These are phyloP conservation scores for Masticophis lateralis DNA, from an alignment of 2,797 vertebrate genomes.

Conservation along the genomic window DNA sequence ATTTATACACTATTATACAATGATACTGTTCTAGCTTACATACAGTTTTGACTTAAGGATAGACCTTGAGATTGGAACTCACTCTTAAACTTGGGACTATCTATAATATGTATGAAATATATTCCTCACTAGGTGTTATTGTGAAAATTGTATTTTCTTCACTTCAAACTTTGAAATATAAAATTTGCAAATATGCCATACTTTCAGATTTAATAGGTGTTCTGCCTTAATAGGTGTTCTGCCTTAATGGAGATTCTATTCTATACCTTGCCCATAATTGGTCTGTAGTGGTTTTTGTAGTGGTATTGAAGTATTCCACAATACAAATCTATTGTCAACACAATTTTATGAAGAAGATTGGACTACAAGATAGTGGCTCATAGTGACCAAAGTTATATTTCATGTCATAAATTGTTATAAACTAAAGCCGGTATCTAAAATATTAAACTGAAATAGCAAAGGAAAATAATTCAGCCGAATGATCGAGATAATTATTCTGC, in stretches of 20 bases:
- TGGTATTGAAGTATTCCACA: background rate
- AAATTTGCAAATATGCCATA: background rate
- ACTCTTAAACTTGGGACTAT: background rate
- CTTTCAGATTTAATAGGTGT: background rate
- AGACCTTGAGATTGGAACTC: background rate
- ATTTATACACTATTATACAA: background rate
- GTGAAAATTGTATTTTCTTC: background rate
- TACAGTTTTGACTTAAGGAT: background rate
- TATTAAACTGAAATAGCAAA: background rate
- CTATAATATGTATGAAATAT: background rate
- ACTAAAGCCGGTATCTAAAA: background rate
- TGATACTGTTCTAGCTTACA: background rate
- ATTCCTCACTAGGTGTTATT: background rate
- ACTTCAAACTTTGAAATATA: background rate
- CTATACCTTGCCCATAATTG: background rate
- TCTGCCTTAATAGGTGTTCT: background rate
- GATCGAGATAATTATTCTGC: background rate
- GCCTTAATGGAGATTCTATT: too few species aligned
- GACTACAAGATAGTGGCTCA: background rate
- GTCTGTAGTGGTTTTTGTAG: background rate
- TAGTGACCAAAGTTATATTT: background rate
- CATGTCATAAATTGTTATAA: background rate
- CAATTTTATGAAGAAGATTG: background rate
- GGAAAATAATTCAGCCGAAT: background rate
- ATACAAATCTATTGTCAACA: background rate